Conservation (phyloP, 2,888 invertebrate species). For the Steinernema carpocapsae region DNA sequence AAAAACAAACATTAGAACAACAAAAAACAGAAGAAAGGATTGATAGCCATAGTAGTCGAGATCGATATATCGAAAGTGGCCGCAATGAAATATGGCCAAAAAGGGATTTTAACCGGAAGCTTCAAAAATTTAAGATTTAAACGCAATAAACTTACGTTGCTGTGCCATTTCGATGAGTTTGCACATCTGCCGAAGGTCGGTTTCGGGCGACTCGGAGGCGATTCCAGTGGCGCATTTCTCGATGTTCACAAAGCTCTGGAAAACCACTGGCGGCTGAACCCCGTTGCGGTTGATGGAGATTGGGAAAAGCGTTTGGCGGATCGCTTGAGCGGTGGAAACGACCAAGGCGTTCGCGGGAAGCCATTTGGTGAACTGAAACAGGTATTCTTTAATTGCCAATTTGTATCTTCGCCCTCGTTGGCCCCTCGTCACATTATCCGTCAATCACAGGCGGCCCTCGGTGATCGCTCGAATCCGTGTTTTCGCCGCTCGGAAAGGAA, state of each 20-base stretch:
- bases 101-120: not conserved
- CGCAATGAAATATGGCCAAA: too few relatives aligned
- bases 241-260: slow-evolving; percentile 29
- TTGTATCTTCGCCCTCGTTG: not conserved
- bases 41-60: not conserved
- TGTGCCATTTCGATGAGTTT: slow-evolving; percentile 36
- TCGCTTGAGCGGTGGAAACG: slow-evolving; percentile 44
- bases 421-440: not conserved
- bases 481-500: too few relatives aligned
- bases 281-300: slow-evolving; percentile 37
- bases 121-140: not conserved
- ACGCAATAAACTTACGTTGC: slow-evolving; percentile 33
- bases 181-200: slow-evolving; percentile 31
- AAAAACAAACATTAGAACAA: not conserved
- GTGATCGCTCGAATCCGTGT: too few relatives aligned
- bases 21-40: not conserved
- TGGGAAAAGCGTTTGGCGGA: slow-evolving; percentile 45
- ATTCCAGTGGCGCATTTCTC: slow-evolving; percentile 20
- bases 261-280: not conserved
- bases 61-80: too few relatives aligned
- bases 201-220: slow-evolving; percentile 33
- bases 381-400: not conserved
- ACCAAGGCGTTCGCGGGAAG: slow-evolving; percentile 38
- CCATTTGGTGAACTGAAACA: slow-evolving; percentile 15
- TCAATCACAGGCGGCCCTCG: too few relatives aligned